A percentile compares a stretch with the other conserved stretches of the same genome.
These are phyloP conservation scores for Folsomia candida DNA, from an alignment of 2,888 invertebrate genomes.

Conservation along the genomic window DNA sequence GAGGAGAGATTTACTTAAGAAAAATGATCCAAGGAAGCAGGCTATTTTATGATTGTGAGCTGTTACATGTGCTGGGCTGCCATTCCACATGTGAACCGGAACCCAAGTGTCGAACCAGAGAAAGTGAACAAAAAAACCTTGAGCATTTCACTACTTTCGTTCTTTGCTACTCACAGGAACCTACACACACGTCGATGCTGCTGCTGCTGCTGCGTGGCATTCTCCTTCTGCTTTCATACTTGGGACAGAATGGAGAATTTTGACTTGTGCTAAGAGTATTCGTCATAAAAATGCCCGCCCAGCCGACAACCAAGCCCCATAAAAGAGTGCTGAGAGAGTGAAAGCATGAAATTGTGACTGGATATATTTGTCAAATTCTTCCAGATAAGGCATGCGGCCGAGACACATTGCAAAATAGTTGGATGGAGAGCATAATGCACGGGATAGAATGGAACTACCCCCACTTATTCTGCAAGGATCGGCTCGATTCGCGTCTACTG, in stretches of 20 bases:
- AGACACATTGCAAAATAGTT: neutral
- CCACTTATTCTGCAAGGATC: neutral
- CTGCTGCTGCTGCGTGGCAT: no score
- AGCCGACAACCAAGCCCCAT: neutral
- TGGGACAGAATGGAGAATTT: no score
- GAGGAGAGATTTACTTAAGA: neutral
- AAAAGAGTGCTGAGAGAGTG: constrained; percentile 8
- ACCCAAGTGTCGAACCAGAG: neutral
- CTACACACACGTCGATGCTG: no score
- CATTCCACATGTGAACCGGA: neutral
- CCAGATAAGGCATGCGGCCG: constrained; percentile 1
- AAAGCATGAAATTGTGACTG: constrained; percentile 1
- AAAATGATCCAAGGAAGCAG: constrained; percentile 20
- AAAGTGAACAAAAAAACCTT: neutral
- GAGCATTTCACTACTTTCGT: neutral
- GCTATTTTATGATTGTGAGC: neutral
- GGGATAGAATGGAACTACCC: neutral
- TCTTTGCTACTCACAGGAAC: no score
- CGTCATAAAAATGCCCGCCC: constrained; percentile 8
- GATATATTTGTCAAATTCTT: constrained; percentile 15
- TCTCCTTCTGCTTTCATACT: no score
- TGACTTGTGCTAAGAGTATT: neutral
- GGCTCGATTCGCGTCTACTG: no score
- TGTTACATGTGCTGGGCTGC: no score
- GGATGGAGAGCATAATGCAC: neutral